Base-by-base conservation (phyloP, 1,140 invertebrate genomes). In the Coelopa frigida region DNA sequence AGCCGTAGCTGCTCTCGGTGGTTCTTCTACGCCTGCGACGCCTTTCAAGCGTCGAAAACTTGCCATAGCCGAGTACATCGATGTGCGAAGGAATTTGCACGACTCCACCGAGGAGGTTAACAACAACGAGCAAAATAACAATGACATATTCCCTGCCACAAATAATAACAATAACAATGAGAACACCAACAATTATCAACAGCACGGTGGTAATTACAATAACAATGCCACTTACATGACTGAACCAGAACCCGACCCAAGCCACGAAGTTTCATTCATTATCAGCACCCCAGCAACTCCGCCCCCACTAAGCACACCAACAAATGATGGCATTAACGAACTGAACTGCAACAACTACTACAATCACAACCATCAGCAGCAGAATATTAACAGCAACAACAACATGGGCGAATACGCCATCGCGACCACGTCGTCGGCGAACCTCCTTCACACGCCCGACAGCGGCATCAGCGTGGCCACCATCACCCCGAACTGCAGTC, bases 381-480 rank as follows among this genome's bases (percentile, higher is more conserved):
- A 46, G 23, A 18, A 8, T 20, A 8, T n/a, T 20, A 15, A n/a
- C 21, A 26, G n/a, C 36, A 43, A 42, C 33, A 51, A 21, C 37
- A 44, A 40, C 26, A 51, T 27, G 4, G 33, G 26, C 10, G 40
- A 39, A 20, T 44, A 24, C 11, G 35, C 17, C 22, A 42, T 27
- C 31, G 24, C 31, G 51, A 49, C 4, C 52, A 49, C 5, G 52
- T 51, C 15, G 51, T 49, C 21, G 52, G 52, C 18, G n/a, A n/a
- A n/a, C 31, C 11, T 41, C 17, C 22, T 46, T 27, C 31, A 26
- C 31, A 54, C 52, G 5, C 52, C 52, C 5, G 52, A 54, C 15
- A 54, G 52, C 21, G 52, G 52, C 18, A 51, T 54, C 17, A 51
- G 50, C 39, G 23, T 42, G 27, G 46, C 38, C n/a, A 43, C 40